Base-by-base conservation (phyloP, 2,888 invertebrate genomes). In the Lamproptera curius region DNA sequence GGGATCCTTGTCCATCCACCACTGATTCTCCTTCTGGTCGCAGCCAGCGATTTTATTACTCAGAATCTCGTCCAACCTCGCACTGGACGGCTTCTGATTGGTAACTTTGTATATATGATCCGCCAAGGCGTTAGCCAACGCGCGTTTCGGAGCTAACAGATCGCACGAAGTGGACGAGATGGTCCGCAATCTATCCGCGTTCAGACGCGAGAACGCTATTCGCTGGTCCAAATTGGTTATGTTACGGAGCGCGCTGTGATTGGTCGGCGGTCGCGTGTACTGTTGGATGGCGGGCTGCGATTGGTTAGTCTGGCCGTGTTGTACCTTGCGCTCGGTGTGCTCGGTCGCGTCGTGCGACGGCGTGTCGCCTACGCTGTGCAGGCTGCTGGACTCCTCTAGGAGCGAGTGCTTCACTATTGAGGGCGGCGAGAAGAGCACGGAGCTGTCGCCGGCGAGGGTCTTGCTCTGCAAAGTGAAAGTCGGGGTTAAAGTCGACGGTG, bases 401-500 rank as follows among this genome's bases (percentile, higher is more conserved):
- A 95, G 89, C 3, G 94, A 93, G 66, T 96, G 93, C 69, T 95
- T 94, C 63, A 96, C 91, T 56, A 97, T 94, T 14, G 95, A 95
- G 1, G 96, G 94, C 0, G 97, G 96, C 0, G 96, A 96, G 74
- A 96, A 96, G 62, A 95, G 81, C 6, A 93, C 92, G 41, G 94
- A 95, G 26, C 92, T 91, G 67, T 94, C 93, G 2, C 92, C 93
- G 11, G 90, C 92, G 63, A 97, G 80, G 43, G 94, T 94, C 89
- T 96, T 96, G 76, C 96, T 96, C 95, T 95, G 90, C 39, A 92
- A n/a, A n/a, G n/a, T n/a, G n/a, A n/a, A n/a, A n/a, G n/a, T n/a
- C n/a, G n/a, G n/a, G n/a, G n/a, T n/a, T n/a, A n/a, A n/a, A n/a
- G n/a, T n/a, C n/a, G n/a, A n/a, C n/a, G n/a, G n/a, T n/a, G n/a